A percentile compares a stretch with the other conserved stretches of the same genome.
These are phyloP conservation scores for Cephus nigrinus DNA, from an alignment of 2,888 invertebrate species.

Conservation along the genomic window DNA sequence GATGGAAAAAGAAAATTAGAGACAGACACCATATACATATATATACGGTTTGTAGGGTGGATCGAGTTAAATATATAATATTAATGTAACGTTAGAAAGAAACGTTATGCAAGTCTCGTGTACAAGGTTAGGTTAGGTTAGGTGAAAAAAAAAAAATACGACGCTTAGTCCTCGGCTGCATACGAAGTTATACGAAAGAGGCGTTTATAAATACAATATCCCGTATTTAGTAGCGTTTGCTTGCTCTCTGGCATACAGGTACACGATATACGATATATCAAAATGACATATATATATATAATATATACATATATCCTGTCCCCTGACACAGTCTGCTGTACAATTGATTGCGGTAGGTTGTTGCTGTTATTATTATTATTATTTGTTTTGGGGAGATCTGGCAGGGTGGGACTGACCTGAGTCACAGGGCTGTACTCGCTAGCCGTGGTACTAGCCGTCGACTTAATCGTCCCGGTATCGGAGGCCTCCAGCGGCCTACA, in stretches of 20 bases:
- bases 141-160: background rate
- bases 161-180: background rate
- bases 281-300: background rate
- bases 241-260: background rate
- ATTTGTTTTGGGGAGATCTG: conserved; percentile 25
- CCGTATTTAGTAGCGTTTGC: background rate
- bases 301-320: background rate
- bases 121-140: too few relatives aligned
- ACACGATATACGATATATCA: background rate
- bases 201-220: background rate
- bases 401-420: conserved; percentile 58
- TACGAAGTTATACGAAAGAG: background rate
- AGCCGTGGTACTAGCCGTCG: conserved; percentile 61
- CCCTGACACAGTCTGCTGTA: background rate
- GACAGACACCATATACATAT: background rate
- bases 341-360: background rate
- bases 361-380: conserved; percentile 5
- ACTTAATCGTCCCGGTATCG: conserved; percentile 53
- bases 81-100: background rate
- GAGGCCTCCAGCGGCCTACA: conserved; percentile 65
- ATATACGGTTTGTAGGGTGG: background rate
- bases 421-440: conserved; percentile 63
- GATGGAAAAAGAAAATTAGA: background rate
- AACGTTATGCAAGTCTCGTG: background rate
- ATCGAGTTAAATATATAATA: background rate